A percentile compares a stretch with the other conserved stretches of the same genome.
Conservation (phyloP, 2,888 invertebrate genomes). For the Oscheius sp. region DNA sequence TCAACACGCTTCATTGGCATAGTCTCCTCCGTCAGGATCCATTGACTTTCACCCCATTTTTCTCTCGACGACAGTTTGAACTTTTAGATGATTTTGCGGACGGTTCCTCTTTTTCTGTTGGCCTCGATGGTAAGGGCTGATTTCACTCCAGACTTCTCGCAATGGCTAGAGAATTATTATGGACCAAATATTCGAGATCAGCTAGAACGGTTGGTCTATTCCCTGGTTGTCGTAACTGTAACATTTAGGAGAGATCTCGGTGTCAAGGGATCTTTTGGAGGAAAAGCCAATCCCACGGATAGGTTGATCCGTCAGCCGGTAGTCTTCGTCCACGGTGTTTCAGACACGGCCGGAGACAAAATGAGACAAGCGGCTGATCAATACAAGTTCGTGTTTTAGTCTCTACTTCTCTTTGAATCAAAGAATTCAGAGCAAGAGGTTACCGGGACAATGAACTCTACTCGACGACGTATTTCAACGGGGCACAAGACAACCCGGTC, state of each 20-base stretch:
- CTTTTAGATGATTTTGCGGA: conserved; percentile 6
- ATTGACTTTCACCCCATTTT: not conserved
- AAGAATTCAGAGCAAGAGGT: conserved; percentile 20
- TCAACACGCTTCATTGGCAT: conserved; percentile 8
- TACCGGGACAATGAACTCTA: conserved; percentile 67
- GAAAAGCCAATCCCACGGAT: conserved; percentile 56
- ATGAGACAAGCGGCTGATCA: conserved; percentile 61
- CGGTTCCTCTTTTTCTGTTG: not conserved
- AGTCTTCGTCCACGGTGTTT: conserved; percentile 71
- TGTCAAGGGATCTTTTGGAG: conserved; percentile 67
- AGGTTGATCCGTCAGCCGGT: conserved; percentile 65
- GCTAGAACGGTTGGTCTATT: conserved; percentile 50
- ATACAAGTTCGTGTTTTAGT: conserved; percentile 45
- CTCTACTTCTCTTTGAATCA: not conserved
- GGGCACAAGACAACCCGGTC: conserved; percentile 71
- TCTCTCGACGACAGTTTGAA: not conserved
- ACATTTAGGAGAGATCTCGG: conserved; percentile 62
- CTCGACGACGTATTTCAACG: conserved; percentile 72
- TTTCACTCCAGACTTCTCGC: conserved; percentile 49
- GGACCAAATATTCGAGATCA: conserved; percentile 55
- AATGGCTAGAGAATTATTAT: conserved; percentile 57
- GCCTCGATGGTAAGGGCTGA: not conserved
- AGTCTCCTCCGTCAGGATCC: not conserved
- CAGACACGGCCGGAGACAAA: conserved; percentile 69
- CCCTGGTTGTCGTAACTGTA: not conserved